Base-by-base conservation (phyloP, 1,140 invertebrate species). In the Paracyclopina nana region DNA sequence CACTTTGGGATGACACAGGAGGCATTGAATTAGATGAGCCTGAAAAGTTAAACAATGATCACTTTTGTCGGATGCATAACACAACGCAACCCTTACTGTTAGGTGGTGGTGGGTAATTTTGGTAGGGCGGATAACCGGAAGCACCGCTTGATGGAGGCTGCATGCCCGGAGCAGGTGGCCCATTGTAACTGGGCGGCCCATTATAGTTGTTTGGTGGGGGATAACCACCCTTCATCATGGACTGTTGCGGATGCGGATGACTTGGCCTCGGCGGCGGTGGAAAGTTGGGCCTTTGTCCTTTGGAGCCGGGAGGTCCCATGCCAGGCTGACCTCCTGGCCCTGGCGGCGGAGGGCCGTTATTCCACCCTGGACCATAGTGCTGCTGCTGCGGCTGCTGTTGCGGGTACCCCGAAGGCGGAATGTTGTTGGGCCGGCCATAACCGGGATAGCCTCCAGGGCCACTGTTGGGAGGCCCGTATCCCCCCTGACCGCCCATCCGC, bases 141-240 rank as follows among this genome's bases (percentile, higher is more conserved):
- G 29, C 8, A 9, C 8, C 8, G n/a, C 8, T n/a, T n/a, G 29
- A n/a, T 9, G 29, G 29, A 30, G 29, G 29, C n/a, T 9, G 29
- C n/a, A n/a, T 8, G n/a, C 8, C 8, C 8, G 29, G 8, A 9
- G 8, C 29, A 30, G 29, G 29, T 8, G 29, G 29, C 8, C 29
- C 29, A n/a, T 30, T 30, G n/a, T 30, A 30, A n/a, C n/a, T 30
- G n/a, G 40, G 40, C 14, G 40, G 40, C 24, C 40, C 40, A 22
- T 42, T 42, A 22, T 42, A 42, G 14, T n/a, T 30, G n/a, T n/a
- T n/a, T 30, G 40, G 40, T 42, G 40, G 9, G 24, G 9, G 40
- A n/a, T n/a, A n/a, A n/a, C n/a, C n/a, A n/a, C n/a, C n/a, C n/a
- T n/a, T n/a, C n/a, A n/a, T n/a, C n/a, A n/a, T n/a, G n/a, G n/a